Evolutionary conservation across 2,797 vertebrate genomes (phyloP), one percentile per base, ranked within the genome.

Genomic region (Kryptopterus vitreolus): DNA sequence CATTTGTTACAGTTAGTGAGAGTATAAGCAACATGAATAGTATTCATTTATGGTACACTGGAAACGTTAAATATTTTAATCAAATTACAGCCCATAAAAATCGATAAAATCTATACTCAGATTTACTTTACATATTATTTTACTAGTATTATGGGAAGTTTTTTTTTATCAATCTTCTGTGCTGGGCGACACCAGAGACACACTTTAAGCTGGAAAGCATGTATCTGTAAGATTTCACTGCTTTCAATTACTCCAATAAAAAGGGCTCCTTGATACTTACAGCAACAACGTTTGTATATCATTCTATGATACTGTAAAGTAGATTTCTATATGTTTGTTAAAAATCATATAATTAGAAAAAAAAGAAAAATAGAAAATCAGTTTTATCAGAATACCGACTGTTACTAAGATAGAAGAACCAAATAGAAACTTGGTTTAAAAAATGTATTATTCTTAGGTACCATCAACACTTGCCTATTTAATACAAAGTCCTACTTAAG

Each of bases 201-300:
- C 83, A 81, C 85, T 88, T 81, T 87, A 87, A 84, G 87, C 85
- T 87, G 88, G 38, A 87, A 90, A 86, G 85, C 88, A 90, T 88
- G 83, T 86, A 88, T 55, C 53, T 87, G 88, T 58, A 77, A 84
- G 79, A 89, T 86, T 83, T 68, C 63, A 81, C 70, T 79, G 76
- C 79, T 66, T 79, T 76, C 81, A 83, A 66, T 78, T 55, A 38
- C 72, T 69, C 68, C n/a, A 77, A 58, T 26, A 63, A 76, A 48
- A 69, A 29, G 29, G 38, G 38, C 38, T 43, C 38, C 7, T 43
- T 43, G 38, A 43, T 10, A 43, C 8, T 43, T n/a, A n/a, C n/a
- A n/a, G n/a, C 38, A 43, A 43, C 38, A 43, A 9, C n/a, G n/a
- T n/a, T n/a, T 43, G 10, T 10, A 9, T 80, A 79, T 85, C 62